Percentiles rank a stretch among this genome's conserved stretches.
phyloP scores from a whole-genome alignment of 2,888 invertebrate genomes.

The Drosophila glabriapex region DNA sequence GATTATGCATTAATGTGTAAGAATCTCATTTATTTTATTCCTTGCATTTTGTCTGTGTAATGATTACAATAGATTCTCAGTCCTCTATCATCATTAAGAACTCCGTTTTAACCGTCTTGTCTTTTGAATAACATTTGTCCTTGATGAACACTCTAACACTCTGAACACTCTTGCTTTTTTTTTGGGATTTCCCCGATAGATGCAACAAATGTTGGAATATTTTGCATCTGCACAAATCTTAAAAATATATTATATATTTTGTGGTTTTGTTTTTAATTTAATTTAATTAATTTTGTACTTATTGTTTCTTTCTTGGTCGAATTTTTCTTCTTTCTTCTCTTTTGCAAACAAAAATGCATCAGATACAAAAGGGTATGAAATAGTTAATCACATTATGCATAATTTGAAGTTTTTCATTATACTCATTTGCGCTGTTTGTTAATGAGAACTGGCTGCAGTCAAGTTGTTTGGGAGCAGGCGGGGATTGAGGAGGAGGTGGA shows the following conservation, averaged over 20 bases:
- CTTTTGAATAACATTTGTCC: too few relatives aligned
- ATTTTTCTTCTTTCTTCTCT: too few relatives aligned
- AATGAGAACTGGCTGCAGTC: constrained; percentile 35
- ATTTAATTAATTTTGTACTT: background rate
- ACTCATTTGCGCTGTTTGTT: constrained; percentile 39
- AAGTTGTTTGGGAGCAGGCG: constrained; percentile 3
- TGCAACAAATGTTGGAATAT: too few relatives aligned
- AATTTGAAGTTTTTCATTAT: constrained; percentile 24
- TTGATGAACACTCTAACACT: too few relatives aligned
- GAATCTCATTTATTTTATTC: background rate
- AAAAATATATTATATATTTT: background rate
- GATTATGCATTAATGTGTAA: background rate
- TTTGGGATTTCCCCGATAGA: too few relatives aligned
- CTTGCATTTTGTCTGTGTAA: background rate
- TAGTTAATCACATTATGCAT: constrained; percentile 1
- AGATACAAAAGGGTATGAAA: background rate
- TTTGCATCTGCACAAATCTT: too few relatives aligned
- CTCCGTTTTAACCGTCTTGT: too few relatives aligned
- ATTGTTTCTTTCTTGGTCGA: background rate
- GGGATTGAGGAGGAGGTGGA: constrained; percentile 5
- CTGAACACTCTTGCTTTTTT: too few relatives aligned
- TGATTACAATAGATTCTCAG: background rate
- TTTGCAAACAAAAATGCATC: background rate
- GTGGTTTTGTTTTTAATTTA: background rate
- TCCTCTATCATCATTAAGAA: too few relatives aligned